phyloP scores from a whole-genome alignment of 2,888 invertebrate genomes.

The Platycheirus rosarum region DNA sequence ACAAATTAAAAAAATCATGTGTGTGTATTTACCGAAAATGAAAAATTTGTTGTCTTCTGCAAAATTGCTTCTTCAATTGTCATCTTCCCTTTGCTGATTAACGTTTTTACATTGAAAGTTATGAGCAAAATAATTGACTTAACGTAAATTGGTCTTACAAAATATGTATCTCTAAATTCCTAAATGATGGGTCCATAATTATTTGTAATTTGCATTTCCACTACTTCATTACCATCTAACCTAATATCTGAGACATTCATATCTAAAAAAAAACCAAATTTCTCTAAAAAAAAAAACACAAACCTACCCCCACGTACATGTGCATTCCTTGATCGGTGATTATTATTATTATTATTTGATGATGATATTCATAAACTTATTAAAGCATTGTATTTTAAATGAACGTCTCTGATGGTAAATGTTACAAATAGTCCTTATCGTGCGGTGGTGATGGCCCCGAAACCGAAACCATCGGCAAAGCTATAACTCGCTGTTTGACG shows the following conservation, averaged over 20 bases:
- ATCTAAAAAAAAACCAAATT: conserved; percentile 16
- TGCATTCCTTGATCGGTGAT: conserved; percentile 51
- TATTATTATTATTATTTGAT: background rate
- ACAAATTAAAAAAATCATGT: too few relatives aligned
- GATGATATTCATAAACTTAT: background rate
- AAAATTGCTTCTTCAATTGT: background rate
- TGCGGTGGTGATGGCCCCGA: conserved; percentile 92
- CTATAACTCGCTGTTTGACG: conserved; percentile 78
- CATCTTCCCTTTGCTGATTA: background rate
- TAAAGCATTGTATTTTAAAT: conserved; percentile 78
- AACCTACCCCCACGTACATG: conserved; percentile 9
- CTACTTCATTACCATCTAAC: background rate
- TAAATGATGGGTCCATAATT: conserved; percentile 27
- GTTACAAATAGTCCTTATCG: conserved; percentile 84
- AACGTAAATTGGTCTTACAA: conserved; percentile 24
- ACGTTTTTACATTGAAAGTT: background rate
- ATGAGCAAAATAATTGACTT: conserved; percentile 66
- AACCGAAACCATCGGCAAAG: conserved; percentile 89
- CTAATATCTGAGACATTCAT: conserved; percentile 72
- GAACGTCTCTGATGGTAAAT: conserved; percentile 83
- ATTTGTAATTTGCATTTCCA: conserved; percentile 31
- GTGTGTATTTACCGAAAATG: too few relatives aligned
- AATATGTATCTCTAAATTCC: conserved; percentile 16
- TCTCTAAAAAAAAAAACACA: conserved; percentile 10
- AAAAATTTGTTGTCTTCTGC: too few relatives aligned